Evolutionary conservation across 2,888 invertebrate genomes (phyloP).

Genomic region (Corbicula japonica): DNA sequence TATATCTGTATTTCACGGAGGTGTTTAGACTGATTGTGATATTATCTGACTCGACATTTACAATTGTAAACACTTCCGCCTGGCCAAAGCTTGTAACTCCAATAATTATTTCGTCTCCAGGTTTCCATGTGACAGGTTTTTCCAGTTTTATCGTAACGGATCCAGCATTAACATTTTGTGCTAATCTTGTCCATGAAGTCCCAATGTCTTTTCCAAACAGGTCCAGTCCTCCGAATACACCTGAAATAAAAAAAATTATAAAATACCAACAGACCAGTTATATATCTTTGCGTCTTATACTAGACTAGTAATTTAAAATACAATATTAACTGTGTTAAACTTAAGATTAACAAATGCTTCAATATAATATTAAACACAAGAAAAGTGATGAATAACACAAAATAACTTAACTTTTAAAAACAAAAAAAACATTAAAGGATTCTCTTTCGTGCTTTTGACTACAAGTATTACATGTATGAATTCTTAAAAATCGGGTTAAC

Average conservation of each 20-base stretch:
- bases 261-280: too few relatives aligned
- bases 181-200: slow-evolving; percentile 75
- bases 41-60: slow-evolving; percentile 61
- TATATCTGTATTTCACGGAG: slow-evolving; percentile 73
- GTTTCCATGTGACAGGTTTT: slow-evolving; percentile 74
- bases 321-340: too few relatives aligned
- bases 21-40: slow-evolving; percentile 74
- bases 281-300: too few relatives aligned
- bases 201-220: slow-evolving; percentile 76
- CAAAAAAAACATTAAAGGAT: too few relatives aligned
- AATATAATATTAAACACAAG: too few relatives aligned
- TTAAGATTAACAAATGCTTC: too few relatives aligned
- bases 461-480: too few relatives aligned
- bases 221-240: slow-evolving; percentile 81
- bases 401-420: too few relatives aligned
- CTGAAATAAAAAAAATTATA: slow-evolving; percentile 65
- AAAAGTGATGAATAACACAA: too few relatives aligned
- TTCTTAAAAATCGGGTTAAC: too few relatives aligned
- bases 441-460: too few relatives aligned
- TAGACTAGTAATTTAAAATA: too few relatives aligned
- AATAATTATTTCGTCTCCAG: slow-evolving; percentile 77
- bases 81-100: slow-evolving; percentile 77
- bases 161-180: slow-evolving; percentile 69
- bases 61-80: slow-evolving; percentile 76
- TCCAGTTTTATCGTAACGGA: slow-evolving; percentile 67